Conservation (phyloP, 2,113 vertebrate genomes). For the Semicossyphus pulcher region DNA sequence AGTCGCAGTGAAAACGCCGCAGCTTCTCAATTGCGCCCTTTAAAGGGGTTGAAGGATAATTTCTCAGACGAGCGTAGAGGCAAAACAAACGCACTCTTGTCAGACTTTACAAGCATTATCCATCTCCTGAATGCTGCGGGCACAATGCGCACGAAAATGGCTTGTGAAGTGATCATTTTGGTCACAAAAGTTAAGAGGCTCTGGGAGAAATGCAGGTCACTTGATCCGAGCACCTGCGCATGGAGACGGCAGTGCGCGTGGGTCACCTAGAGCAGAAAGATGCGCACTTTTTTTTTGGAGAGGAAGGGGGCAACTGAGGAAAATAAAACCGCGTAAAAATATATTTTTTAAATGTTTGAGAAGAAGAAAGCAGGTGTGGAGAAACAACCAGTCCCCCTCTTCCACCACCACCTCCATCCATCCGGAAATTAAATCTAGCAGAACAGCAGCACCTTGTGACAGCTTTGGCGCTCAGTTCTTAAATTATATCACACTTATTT, state of each 20-base stretch:
- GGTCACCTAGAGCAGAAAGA: conserved; percentile 32
- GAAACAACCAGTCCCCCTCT: not conserved
- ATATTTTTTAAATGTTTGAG: not conserved
- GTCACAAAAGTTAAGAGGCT: conserved; percentile 65
- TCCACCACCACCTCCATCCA: not conserved
- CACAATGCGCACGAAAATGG: conserved; percentile 60
- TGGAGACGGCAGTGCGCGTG: not conserved
- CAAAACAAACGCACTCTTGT: conserved; percentile 79
- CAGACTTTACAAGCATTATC: conserved; percentile 82
- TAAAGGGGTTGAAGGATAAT: conserved; percentile 77
- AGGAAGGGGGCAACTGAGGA: not conserved
- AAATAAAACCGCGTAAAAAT: not conserved
- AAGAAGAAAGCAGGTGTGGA: conserved; percentile 39
- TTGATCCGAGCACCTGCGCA: conserved; percentile 65
- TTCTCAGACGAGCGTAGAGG: conserved; percentile 77
- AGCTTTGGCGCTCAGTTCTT: conserved; percentile 3
- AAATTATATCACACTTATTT: conserved; percentile 24
- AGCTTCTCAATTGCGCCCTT: conserved; percentile 80
- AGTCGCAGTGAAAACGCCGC: conserved; percentile 85
- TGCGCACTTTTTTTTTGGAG: not conserved
- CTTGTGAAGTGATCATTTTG: conserved; percentile 61
- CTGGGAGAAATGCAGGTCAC: conserved; percentile 23
- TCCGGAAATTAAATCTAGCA: conserved; percentile 16
- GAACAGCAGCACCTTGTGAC: conserved; percentile 62
- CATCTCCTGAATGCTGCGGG: conserved; percentile 62